Base-by-base conservation (phyloP, 2,888 invertebrate species). In the Petrolisthes cinctipes region DNA sequence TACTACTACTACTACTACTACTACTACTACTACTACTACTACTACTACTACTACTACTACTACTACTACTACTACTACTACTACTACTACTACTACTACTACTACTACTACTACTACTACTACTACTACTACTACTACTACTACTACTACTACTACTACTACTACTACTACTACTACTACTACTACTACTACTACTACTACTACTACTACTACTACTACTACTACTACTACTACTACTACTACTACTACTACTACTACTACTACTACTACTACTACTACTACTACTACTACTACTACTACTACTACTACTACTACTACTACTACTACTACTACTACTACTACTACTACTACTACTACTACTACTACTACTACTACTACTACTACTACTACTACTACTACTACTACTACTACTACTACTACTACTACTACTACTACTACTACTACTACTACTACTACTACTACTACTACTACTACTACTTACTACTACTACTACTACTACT, bases 391-490 rank as follows among this genome's bases (percentile, higher is more conserved):
- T 73, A 73, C 20, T 73, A 73, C 20, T 73, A 73, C n/a, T 73
- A 73, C 73, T 73, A 73, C 73, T 73, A 73, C 73, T 73, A 73
- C 73, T 73, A 73, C 73, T 73, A 73, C 73, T 73, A 73, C 73
- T 73, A 73, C 73, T 73, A 73, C 73, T 73, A 73, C 73, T 73
- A 73, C 73, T 73, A 73, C 73, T n/a, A 73, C 73, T n/a, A 73
- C 73, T 73, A 73, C 73, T 73, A 73, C 73, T 73, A 73, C 73
- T 73, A 73, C 73, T 73, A 73, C 73, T n/a, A 73, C 73, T n/a
- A 73, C 73, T n/a, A 73, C 73, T n/a, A 73, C 73, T n/a, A 73
- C 73, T 73, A 73, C 73, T n/a, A 73, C 73, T n/a, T n/a, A n/a
- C n/a, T n/a, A n/a, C n/a, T n/a, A n/a, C n/a, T n/a, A n/a, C n/a